Base-by-base conservation (phyloP, 2,888 invertebrate genomes). In the Plemyria rubiginata region DNA sequence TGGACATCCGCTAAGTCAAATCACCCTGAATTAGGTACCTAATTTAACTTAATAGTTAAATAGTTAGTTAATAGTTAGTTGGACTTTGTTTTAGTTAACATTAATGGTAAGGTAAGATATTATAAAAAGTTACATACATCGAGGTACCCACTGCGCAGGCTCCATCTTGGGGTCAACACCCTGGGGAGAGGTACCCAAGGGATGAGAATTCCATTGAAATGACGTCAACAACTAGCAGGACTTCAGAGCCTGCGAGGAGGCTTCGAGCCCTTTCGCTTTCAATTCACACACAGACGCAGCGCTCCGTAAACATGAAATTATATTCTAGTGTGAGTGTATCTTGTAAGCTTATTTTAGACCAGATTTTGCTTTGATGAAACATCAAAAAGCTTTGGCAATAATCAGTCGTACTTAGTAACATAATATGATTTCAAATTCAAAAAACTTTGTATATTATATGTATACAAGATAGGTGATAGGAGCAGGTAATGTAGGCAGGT, bases 171-270 rank as follows among this genome's bases (percentile, higher is more conserved):
- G 82, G 77, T 82, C 79, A 82, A 79, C 66, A 81, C 63, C 77
- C 83, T 60, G 54, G 56, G 50, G 80, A 78, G 89, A 81, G 92
- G 90, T 88, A 87, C 90, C 87, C 84, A 82, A 87, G 89, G 92
- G 91, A 90, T 90, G 87, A 85, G 84, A 81, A 85, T 85, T 87
- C 87, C 86, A 86, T 90, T 90, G 87, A 87, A 88, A 90, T 93
- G 93, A 94, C 94, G 93, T 94, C 94, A 94, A 94, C 90, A 93
- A 89, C 83, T 89, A 94, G 68, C 88, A 93, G 93, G 93, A 85
- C 71, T 71, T 72, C 90, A 93, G 82, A 87, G 76, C 64, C 62
- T 54, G 45, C 41, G 57, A 87, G 78, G 88, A 88, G 83, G 68
- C 72, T 64, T 62, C 72, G 72, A 65, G 78, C 79, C 80, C 81